Evolutionary conservation across 2,113 vertebrate genomes (phyloP), one percentile per base, ranked within the genome.

Genomic region (Ciconia boyciana): DNA sequence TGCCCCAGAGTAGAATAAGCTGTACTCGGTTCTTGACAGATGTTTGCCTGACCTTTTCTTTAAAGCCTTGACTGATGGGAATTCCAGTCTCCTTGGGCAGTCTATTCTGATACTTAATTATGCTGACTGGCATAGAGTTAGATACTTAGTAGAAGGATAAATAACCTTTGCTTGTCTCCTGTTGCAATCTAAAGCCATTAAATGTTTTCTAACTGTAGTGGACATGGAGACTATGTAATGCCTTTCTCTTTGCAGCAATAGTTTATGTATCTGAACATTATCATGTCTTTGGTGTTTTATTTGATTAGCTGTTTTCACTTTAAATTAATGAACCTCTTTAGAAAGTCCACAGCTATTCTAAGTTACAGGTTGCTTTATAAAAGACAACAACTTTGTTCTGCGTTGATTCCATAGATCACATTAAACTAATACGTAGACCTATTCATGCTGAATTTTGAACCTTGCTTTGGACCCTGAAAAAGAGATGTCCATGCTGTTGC

Each of bases 41-140:
- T 87, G 80, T 95, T 95, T 90, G 65, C 89, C 96, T 91, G 95
- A 68, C 22, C 55, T 94, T 92, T 86, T 72, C 71, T 94, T 90
- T 70, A 76, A 83, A 83, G 64, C 36, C 34, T 84, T 54, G 52
- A 46, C 48, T 82, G 77, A 54, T 96, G 83, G 79, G 74, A 95
- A 81, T 89, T 96, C 39, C 77, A 31, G 57, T 94, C 44, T 96
- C 65, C 77, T 91, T 64, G 89, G 86, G 83, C 88, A 78, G 46
- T 89, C 93, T 83, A 12, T 92, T 95, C 64, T 90, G 60, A 41
- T 86, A 7, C 54, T 83, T 94, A 86, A 57, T 92, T 94, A 66
- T 1, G 5, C 76, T 91, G 71, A 70, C 83, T 92, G 83, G 34
- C 62, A 69, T 43, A 17, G 75, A 51, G 46, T 88, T 83, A 68